These are phyloP conservation scores for Epinephelus coioides DNA, from an alignment of 2,797 vertebrate species.

Conservation along the genomic window DNA sequence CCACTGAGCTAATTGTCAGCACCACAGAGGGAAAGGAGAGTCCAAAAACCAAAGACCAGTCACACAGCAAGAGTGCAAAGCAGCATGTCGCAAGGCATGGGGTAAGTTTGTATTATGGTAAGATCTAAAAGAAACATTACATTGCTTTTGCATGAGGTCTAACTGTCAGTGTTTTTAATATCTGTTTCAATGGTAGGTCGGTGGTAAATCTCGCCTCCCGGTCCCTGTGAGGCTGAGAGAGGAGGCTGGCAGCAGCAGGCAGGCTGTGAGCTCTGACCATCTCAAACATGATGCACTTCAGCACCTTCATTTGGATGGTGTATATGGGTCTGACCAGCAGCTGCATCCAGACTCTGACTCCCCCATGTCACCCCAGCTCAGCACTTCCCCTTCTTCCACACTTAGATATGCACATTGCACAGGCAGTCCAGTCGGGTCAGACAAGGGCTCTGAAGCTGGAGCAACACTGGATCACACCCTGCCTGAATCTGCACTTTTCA, in stretches of 20 bases:
- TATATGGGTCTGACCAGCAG: slow-evolving; percentile 42
- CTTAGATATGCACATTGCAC: slow-evolving; percentile 19
- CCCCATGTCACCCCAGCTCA: slow-evolving; percentile 27
- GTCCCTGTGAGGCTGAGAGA: slow-evolving; percentile 82
- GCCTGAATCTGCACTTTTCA: slow-evolving; percentile 63
- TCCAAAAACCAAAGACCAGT: slow-evolving; percentile 37
- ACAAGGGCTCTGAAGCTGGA: slow-evolving; percentile 45
- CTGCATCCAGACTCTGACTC: slow-evolving; percentile 29
- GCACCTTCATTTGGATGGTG: slow-evolving; percentile 33
- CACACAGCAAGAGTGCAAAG: slow-evolving; percentile 49
- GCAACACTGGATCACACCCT: slow-evolving; percentile 28
- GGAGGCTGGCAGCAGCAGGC: slow-evolving; percentile 51
- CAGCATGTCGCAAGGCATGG: slow-evolving; percentile 63
- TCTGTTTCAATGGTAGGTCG: slow-evolving; percentile 71
- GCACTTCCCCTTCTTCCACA: slow-evolving; percentile 51
- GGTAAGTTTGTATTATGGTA: slow-evolving; percentile 63
- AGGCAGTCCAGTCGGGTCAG: slow-evolving; percentile 46
- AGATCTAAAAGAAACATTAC: neutral
- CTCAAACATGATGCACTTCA: slow-evolving; percentile 45
- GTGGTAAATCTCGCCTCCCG: slow-evolving; percentile 89
- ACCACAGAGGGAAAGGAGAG: slow-evolving; percentile 66
- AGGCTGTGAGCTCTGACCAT: slow-evolving; percentile 39
- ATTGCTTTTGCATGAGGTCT: neutral
- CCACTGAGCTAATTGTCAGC: slow-evolving; percentile 55
- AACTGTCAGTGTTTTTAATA: slow-evolving; percentile 12